A percentile compares a stretch with the other conserved stretches of the same genome.
phyloP scores from a whole-genome alignment of 1,140 invertebrate species.

The Eupristina koningsbergeri region DNA sequence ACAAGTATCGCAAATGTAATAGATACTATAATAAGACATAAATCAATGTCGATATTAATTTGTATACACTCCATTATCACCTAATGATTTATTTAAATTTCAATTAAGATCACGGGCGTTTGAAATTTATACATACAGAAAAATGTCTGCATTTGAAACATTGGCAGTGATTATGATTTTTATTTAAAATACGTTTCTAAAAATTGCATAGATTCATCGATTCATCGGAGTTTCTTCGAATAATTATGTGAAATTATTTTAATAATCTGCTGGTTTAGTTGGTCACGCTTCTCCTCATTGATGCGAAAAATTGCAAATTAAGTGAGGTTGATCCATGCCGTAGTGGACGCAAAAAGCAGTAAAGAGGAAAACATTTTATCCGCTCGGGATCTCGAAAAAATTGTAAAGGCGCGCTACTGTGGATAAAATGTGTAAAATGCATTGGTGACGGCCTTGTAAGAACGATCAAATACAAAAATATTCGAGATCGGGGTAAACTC shows the following conservation, averaged over 20 bases:
- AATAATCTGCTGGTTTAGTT: no score
- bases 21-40: no score
- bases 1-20: no score
- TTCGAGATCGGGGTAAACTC: not conserved
- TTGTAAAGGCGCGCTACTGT: not conserved
- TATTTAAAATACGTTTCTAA: not conserved
- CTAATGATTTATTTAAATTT: no score
- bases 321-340: not conserved
- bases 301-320: not conserved
- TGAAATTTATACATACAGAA: not conserved
- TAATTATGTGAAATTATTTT: not conserved
- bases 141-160: not conserved
- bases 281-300: no score
- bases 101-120: no score
- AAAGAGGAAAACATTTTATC: slow-evolving; percentile 18
- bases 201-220: not conserved
- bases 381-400: not conserved
- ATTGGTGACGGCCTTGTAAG: slow-evolving; percentile 33
- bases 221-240: not conserved
- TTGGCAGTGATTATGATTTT: not conserved
- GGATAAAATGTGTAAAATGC: slow-evolving; percentile 38
- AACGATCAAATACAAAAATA: not conserved
- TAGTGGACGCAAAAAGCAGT: not conserved
- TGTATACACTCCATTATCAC: no score
- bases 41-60: no score